Evolutionary conservation across 1,140 invertebrate species (phyloP), one percentile per base, ranked within the genome.

Genomic region (Cyrtorhinus lividipennis): DNA sequence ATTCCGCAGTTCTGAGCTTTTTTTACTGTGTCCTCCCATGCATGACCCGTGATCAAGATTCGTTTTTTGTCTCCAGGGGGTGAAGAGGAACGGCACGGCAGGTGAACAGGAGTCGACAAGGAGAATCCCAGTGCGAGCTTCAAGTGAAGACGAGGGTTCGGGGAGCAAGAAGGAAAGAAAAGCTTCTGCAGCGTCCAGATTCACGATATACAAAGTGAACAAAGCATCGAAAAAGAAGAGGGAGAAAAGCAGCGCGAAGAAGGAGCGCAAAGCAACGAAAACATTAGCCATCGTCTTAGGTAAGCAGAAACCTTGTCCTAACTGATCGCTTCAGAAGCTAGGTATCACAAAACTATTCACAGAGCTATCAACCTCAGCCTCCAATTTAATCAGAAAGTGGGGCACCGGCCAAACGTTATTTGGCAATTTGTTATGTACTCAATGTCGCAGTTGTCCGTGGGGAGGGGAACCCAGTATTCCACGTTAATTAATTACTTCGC

Each of bases 201-300:
- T 93, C 74, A 92, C 88, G 63, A 91, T 93, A 71, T 92, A 91
- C 73, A 92, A 92, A 75, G 86, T 90, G 22, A 90, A 92, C 76
- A 94, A 95, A 77, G 88, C 89, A n/a, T 92, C 88, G 72, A 85
- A 86, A 73, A 95, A 90, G 80, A 95, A 93, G 79, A 80, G 90
- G 45, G 92, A 95, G 71, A 95, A 94, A 72, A 93, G 90, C 23
- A 92, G 92, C 0, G 92, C 90, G 1, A 93, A 92, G 72, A 90
- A 91, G 71, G 96, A 99, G 73, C 83, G 93, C 64, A 97, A 99
- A 76, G 95, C 96, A n/a, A 99, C 96, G 2, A 98, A 99, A 79
- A 99, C 96, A 15, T 75, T 99, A 30, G 95, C 95, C 65, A 98
- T 99, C 73, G 96, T 99, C 66, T 81, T 99, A 72, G 95, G 96